phyloP scores from a whole-genome alignment of 2,797 vertebrate species.

The Petrocephalus sullivani region DNA sequence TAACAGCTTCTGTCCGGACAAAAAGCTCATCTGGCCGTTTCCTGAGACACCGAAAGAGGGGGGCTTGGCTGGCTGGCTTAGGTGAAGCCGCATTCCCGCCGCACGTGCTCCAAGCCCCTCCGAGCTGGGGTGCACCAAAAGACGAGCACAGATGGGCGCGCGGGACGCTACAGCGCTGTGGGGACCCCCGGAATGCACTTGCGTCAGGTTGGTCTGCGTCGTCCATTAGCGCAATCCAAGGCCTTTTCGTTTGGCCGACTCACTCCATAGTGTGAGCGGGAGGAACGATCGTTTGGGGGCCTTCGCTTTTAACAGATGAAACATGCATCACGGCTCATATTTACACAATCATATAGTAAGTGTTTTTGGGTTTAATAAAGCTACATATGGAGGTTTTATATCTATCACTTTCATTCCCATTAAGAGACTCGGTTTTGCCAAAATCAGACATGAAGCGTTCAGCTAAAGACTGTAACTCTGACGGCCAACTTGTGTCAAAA shows the following conservation, averaged over 20 bases:
- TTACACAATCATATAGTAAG: neutral
- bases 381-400: constrained; percentile 3
- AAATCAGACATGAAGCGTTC: neutral
- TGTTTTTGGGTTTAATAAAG: neutral
- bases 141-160: constrained; percentile 37
- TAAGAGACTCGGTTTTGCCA: neutral
- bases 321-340: neutral
- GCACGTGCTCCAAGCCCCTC: constrained; percentile 1
- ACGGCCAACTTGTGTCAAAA: neutral
- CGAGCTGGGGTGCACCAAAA: neutral
- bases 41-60: neutral
- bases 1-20: neutral
- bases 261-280: neutral
- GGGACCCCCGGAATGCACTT: constrained; percentile 36
- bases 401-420: neutral
- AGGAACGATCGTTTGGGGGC: neutral
- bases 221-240: constrained; percentile 34
- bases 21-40: neutral
- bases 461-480: neutral
- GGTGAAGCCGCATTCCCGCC: neutral
- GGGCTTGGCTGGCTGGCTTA: neutral
- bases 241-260: constrained; percentile 19
- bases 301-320: neutral
- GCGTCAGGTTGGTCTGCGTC: constrained; percentile 41
- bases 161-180: constrained; percentile 39